Evolutionary conservation across 2,888 invertebrate species (phyloP).

Genomic region (Buathra laborator): DNA sequence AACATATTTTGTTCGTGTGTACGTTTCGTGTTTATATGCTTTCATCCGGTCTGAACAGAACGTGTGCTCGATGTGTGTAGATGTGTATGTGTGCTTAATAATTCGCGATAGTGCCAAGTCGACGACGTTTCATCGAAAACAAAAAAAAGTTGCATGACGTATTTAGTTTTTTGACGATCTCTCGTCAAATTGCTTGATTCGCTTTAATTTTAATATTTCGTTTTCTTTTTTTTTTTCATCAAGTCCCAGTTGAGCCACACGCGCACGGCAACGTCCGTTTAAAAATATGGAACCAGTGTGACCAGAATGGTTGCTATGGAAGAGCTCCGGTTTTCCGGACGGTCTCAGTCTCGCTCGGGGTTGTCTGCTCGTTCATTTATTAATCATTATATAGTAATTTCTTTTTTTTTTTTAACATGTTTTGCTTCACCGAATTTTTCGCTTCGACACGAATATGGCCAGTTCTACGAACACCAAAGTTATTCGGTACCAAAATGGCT

Average conservation of each 20-base stretch:
- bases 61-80: slow-evolving; percentile 11
- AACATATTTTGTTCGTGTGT: slow-evolving; percentile 69
- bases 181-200: slow-evolving; percentile 54
- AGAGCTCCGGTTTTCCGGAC: slow-evolving; percentile 83
- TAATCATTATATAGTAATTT: slow-evolving; percentile 22
- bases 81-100: slow-evolving; percentile 12
- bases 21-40: slow-evolving; percentile 40
- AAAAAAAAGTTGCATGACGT: neutral
- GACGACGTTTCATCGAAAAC: slow-evolving; percentile 48
- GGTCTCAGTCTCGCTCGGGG: slow-evolving; percentile 81
- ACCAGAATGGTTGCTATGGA: slow-evolving; percentile 86
- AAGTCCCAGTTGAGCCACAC: slow-evolving; percentile 82
- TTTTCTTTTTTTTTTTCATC: slow-evolving; percentile 39
- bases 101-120: slow-evolving; percentile 61
- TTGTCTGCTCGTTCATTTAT: slow-evolving; percentile 73
- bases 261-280: slow-evolving; percentile 82
- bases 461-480: slow-evolving; percentile 57
- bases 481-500: slow-evolving; percentile 62
- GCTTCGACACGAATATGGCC: slow-evolving; percentile 53
- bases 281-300: slow-evolving; percentile 85
- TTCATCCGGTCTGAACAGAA: slow-evolving; percentile 23
- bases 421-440: slow-evolving; percentile 35
- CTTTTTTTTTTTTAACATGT: slow-evolving; percentile 27
- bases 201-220: slow-evolving; percentile 46
- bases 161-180: slow-evolving; percentile 5